Percentiles rank a stretch among this genome's conserved stretches.
Conservation (phyloP, 2,888 invertebrate genomes). For the Noctua comes region DNA sequence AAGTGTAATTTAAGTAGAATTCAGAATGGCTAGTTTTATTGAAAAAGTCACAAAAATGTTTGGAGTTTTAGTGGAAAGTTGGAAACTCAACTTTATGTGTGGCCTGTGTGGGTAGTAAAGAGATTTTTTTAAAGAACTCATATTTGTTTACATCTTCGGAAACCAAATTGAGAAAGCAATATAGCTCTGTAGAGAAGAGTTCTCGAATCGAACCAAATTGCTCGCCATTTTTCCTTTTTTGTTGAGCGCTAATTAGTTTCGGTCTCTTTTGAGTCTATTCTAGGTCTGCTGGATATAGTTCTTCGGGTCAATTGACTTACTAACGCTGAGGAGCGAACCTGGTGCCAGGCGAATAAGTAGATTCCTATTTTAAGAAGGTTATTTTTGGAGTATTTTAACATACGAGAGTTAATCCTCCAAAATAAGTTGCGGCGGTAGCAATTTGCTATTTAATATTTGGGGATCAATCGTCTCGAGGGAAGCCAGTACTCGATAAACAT, state of each 20-base stretch:
- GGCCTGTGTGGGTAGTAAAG: not conserved
- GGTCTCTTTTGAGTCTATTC: constrained; percentile 49
- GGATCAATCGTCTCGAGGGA: not conserved
- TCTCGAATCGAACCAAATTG: constrained; percentile 63
- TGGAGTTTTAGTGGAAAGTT: not conserved
- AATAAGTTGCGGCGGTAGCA: not conserved
- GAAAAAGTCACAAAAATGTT: not conserved
- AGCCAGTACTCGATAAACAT: not conserved
- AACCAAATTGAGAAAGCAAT: not conserved
- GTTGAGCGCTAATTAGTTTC: constrained; percentile 60
- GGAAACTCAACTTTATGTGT: not conserved
- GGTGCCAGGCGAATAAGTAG: not conserved
- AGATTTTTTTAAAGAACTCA: not conserved
- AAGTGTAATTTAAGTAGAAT: not conserved
- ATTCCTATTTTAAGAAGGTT: not conserved
- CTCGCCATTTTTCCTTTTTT: constrained; percentile 47
- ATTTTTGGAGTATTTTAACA: not conserved
- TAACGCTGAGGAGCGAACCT: not conserved
- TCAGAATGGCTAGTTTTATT: not conserved
- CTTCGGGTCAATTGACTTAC: constrained; percentile 42
- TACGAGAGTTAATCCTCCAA: not conserved
- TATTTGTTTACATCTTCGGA: constrained; percentile 1
- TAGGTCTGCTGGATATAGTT: constrained; percentile 31
- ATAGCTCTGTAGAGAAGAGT: constrained; percentile 59
- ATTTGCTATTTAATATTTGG: not conserved